Conservation (phyloP, 2,888 invertebrate species). For the Sarcophaga caerulescens region DNA sequence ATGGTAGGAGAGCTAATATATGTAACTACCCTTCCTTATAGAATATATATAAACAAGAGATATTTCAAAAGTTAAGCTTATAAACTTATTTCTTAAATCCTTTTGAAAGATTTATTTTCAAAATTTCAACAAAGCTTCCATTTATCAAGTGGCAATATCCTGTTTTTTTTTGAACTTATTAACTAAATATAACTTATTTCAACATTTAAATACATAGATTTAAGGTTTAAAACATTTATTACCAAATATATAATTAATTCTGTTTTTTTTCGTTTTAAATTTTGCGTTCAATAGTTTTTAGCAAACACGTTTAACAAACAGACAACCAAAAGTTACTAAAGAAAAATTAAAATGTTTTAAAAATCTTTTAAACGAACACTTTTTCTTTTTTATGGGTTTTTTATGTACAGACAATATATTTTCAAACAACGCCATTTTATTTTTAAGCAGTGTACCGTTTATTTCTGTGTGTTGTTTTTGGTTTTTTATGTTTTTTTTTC, state of each 20-base stretch:
- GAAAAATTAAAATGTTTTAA: too few species aligned
- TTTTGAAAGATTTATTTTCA: conserved; percentile 21
- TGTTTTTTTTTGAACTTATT: conserved; percentile 12
- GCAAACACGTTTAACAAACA: too few species aligned
- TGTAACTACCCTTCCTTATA: conserved; percentile 10
- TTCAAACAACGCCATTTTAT: neutral
- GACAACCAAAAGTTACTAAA: too few species aligned
- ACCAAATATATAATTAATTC: conserved; percentile 7
- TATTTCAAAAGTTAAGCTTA: conserved; percentile 51
- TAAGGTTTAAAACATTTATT: conserved; percentile 31
- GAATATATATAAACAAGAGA: conserved; percentile 65
- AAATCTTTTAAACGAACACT: too few species aligned
- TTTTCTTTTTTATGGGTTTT: too few species aligned
- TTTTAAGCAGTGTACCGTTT: neutral
- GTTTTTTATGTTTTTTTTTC: neutral
- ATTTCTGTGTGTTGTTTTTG: too few species aligned
- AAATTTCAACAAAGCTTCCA: conserved; percentile 16
- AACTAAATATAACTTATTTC: conserved; percentile 20
- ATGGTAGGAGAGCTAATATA: neutral
- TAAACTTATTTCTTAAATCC: conserved; percentile 14
- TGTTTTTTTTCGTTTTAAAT: neutral
- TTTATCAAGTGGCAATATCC: neutral
- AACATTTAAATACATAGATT: neutral
- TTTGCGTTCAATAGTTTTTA: too few species aligned
- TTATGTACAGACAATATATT: neutral